These are phyloP conservation scores for Polyodon spathula DNA, from an alignment of 2,113 vertebrate species.

Conservation along the genomic window DNA sequence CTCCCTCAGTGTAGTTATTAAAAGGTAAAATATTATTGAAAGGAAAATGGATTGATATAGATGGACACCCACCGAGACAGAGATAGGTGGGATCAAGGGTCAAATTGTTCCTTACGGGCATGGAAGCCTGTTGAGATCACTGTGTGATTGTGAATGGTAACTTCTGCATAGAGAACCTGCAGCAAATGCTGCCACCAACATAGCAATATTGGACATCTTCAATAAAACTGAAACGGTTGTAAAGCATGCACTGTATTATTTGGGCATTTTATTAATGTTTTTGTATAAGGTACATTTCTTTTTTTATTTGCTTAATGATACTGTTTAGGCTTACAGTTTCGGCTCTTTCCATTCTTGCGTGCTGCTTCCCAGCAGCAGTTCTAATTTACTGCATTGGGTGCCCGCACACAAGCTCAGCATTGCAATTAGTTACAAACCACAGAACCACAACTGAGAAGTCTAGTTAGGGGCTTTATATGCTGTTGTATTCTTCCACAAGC, in stretches of 20 bases:
- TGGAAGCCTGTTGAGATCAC: constrained; percentile 6
- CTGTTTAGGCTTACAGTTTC: too few relatives aligned
- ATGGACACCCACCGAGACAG: constrained; percentile 4
- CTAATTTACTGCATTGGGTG: not conserved
- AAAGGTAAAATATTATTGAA: not conserved
- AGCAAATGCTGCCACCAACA: too few relatives aligned
- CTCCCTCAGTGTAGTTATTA: constrained; percentile 9
- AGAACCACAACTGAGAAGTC: not conserved
- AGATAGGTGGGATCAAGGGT: constrained; percentile 10
- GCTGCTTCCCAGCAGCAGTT: not conserved
- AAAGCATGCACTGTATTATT: too few relatives aligned
- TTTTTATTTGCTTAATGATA: too few relatives aligned
- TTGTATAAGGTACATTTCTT: too few relatives aligned
- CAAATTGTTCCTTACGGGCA: constrained; percentile 6
- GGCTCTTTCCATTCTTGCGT: not conserved
- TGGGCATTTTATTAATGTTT: too few relatives aligned
- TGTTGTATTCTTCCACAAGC: not conserved
- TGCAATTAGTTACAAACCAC: not conserved
- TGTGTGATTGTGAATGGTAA: not conserved
- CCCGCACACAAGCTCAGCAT: not conserved
- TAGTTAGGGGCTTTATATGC: not conserved
- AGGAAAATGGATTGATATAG: not conserved
- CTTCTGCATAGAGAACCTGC: not conserved
- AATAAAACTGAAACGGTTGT: too few relatives aligned
- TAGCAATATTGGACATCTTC: too few relatives aligned